Conservation (phyloP, 1,140 invertebrate species). For the Holotrichia oblita region DNA sequence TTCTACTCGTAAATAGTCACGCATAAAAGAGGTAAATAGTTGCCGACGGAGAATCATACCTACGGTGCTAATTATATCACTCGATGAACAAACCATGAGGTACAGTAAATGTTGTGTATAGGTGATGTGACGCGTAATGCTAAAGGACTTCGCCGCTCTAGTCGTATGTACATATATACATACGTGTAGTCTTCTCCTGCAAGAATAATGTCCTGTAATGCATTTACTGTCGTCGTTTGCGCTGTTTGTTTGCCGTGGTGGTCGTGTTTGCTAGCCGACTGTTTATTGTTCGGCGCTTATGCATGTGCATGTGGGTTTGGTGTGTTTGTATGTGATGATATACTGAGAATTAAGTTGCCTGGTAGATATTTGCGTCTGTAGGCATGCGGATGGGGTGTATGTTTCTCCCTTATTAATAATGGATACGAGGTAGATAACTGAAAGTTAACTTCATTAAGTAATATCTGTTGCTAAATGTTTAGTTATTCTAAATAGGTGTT, state of each 20-base stretch:
- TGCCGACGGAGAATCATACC: neutral
- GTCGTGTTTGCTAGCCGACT: neutral
- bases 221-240: neutral
- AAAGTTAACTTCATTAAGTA: no score
- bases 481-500: no score
- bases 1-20: neutral
- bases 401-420: no score
- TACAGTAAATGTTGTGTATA: neutral
- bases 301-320: neutral
- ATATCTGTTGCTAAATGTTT: no score
- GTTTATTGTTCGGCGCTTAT: neutral
- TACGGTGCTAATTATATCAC: neutral
- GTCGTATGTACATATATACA: neutral
- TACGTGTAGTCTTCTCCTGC: neutral
- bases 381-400: no score
- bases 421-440: no score
- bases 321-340: neutral
- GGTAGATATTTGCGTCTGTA: no score
- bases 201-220: slow-evolving; percentile 12
- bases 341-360: neutral
- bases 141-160: neutral
- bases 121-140: neutral
- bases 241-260: neutral
- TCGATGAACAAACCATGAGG: neutral
- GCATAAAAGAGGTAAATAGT: neutral